Percentiles rank a stretch among this genome's conserved stretches.
Evolutionary conservation across 2,797 vertebrate genomes (phyloP).

Genomic region (Discoglossus pictus): DNA sequence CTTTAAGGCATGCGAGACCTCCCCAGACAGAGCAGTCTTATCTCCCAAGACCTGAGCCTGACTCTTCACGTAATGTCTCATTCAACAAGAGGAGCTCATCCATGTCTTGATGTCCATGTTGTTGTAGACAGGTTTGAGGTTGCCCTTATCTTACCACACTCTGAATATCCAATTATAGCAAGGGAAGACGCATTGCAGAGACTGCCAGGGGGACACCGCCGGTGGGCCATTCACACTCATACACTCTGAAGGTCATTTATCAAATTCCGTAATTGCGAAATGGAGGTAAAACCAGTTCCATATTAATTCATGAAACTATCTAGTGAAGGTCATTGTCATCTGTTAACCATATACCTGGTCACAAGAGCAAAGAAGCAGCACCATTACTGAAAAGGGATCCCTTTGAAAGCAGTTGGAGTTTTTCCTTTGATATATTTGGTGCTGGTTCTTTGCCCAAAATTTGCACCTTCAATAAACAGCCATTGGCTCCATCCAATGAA

Average conservation of each 20-base stretch:
- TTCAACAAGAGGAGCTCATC: slow-evolving; percentile 10
- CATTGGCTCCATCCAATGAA: no score
- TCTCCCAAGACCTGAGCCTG: slow-evolving; percentile 4
- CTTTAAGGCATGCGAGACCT: slow-evolving; percentile 52
- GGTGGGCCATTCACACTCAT: slow-evolving; percentile 7
- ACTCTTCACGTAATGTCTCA: slow-evolving; percentile 10
- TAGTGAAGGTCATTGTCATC: no score
- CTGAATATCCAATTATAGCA: neutral
- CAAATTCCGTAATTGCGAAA: slow-evolving; percentile 9
- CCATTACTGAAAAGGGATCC: slow-evolving; percentile 33
- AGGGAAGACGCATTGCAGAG: slow-evolving; percentile 31
- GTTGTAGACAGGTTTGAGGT: slow-evolving; percentile 11
- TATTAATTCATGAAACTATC: no score
- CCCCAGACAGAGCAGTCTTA: slow-evolving; percentile 36
- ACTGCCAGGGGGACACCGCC: slow-evolving; percentile 1
- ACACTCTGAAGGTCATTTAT: slow-evolving; percentile 37
- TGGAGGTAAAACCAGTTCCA: neutral
- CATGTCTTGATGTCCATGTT: slow-evolving; percentile 9
- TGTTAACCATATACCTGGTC: no score
- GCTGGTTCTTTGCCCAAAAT: slow-evolving; percentile 12
- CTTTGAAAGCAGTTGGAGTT: slow-evolving; percentile 40
- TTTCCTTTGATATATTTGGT: slow-evolving; percentile 25
- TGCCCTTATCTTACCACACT: neutral
- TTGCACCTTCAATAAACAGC: neutral
- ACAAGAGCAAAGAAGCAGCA: slow-evolving; percentile 29